A percentile compares a stretch with the other conserved stretches of the same genome.
Evolutionary conservation across 2,888 invertebrate species (phyloP).

Genomic region (Clusia tigrina): DNA sequence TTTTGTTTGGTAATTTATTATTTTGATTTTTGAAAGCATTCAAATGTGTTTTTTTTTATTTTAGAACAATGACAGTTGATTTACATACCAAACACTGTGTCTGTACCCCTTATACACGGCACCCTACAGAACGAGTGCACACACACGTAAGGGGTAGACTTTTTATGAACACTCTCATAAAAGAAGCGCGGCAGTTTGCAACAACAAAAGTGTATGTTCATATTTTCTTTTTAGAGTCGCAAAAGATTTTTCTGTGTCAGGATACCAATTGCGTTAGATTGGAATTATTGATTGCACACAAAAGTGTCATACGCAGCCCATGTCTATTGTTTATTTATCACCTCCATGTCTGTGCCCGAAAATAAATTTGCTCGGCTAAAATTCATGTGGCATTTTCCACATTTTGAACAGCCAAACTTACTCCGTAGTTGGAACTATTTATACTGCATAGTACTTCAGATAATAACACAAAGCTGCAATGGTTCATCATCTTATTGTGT

Average conservation of each 20-base stretch:
- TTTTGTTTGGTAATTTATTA: slow-evolving; percentile 64
- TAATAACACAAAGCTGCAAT: too few relatives aligned
- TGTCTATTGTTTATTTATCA: too few relatives aligned
- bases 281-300: slow-evolving; percentile 57
- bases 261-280: slow-evolving; percentile 54
- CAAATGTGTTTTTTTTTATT: slow-evolving; percentile 53
- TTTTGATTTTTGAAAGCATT: slow-evolving; percentile 58
- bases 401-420: too few relatives aligned
- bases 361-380: too few relatives aligned
- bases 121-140: slow-evolving; percentile 21
- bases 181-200: background rate
- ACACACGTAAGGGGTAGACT: background rate
- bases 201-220: too few relatives aligned
- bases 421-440: too few relatives aligned
- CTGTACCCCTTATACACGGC: slow-evolving; percentile 44
- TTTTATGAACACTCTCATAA: background rate
- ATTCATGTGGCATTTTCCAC: too few relatives aligned
- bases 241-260: background rate
- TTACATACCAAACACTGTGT: slow-evolving; percentile 64
- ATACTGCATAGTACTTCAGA: too few relatives aligned
- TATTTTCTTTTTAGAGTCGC: too few relatives aligned
- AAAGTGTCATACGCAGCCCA: too few relatives aligned
- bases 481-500: too few relatives aligned
- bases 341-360: too few relatives aligned
- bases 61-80: slow-evolving; percentile 64